Evolutionary conservation across 2,113 vertebrate species (phyloP), one percentile per base, ranked within the genome.

Genomic region (Lutjanus erythropterus): DNA sequence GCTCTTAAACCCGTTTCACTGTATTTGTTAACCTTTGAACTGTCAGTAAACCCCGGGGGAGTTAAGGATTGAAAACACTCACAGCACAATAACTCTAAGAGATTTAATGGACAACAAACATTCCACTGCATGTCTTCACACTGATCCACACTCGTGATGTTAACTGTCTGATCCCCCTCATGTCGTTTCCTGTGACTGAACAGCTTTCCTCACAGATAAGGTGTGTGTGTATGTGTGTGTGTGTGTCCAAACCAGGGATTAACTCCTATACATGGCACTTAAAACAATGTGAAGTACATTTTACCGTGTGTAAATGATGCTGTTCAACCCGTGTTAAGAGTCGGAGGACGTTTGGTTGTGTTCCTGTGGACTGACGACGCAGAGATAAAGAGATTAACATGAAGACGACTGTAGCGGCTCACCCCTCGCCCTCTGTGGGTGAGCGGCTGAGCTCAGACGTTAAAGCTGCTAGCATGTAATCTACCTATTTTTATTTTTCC

Each of bases 401-500:
- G 65, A 66, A 31, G 31, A 68, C 14, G 60, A 66, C 14, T 59
- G 74, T 61, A 39, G 64, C 25, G 15, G 47, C 62, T 86, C 78
- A 5, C 27, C 50, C 71, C 25, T 66, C 53, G 0, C 23, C 10
- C 49, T 58, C 31, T 11, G 42, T 0, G 56, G 49, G 46, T 44
- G 67, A 29, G 11, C 15, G 19, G n/a, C 27, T 67, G 55, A 67
- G 78, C 77, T 71, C 41, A 25, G 29, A 62, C 6, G 4, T 72
- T 78, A 31, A 75, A 71, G 85, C 87, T 88, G 86, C 87, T 84
- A 73, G 78, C 75, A 58, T 86, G 87, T 73, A 11, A 82, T 66
- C 75, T 68, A 77, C 70, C 35, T 73, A 33, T 64, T 52, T 58
- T 21, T 50, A 8, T 39, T 9, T 10, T 6, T 66, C 61, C 29